Conservation (phyloP, 2,113 vertebrate species). For the Theristicus caerulescens region DNA sequence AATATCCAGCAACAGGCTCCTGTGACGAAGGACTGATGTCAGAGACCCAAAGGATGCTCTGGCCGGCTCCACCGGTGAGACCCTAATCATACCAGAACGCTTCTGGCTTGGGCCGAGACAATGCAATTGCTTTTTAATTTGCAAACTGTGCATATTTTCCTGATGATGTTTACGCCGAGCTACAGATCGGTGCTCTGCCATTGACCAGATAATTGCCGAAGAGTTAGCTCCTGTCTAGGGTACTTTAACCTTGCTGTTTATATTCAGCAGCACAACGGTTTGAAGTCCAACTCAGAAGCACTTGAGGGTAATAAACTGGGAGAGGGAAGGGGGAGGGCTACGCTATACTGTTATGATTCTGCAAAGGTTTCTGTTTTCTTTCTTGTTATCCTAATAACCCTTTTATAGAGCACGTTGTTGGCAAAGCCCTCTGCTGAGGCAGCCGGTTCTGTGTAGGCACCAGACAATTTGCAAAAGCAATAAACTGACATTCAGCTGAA, state of each 20-base stretch:
- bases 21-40: not conserved
- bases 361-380: conserved; percentile 70
- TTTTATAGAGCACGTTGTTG: conserved; percentile 62
- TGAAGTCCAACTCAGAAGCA: conserved; percentile 13
- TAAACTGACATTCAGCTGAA: conserved; percentile 68
- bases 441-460: conserved; percentile 67
- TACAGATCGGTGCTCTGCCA: conserved; percentile 15
- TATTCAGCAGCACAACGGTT: not conserved
- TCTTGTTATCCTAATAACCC: conserved; percentile 71
- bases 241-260: conserved; percentile 37
- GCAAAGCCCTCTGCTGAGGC: conserved; percentile 69
- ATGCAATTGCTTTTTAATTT: conserved; percentile 42
- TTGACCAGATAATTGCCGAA: conserved; percentile 36
- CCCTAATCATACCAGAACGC: not conserved
- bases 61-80: not conserved
- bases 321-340: not conserved
- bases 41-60: not conserved
- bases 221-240: conserved; percentile 23
- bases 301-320: conserved; percentile 46
- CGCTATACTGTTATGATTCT: conserved; percentile 48
- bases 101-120: not conserved
- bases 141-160: conserved; percentile 46
- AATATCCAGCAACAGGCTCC: not conserved
- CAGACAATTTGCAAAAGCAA: conserved; percentile 73
- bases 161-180: conserved; percentile 3